phyloP scores from a whole-genome alignment of 2,113 vertebrate species.

The Sylvilagus bachmani region DNA sequence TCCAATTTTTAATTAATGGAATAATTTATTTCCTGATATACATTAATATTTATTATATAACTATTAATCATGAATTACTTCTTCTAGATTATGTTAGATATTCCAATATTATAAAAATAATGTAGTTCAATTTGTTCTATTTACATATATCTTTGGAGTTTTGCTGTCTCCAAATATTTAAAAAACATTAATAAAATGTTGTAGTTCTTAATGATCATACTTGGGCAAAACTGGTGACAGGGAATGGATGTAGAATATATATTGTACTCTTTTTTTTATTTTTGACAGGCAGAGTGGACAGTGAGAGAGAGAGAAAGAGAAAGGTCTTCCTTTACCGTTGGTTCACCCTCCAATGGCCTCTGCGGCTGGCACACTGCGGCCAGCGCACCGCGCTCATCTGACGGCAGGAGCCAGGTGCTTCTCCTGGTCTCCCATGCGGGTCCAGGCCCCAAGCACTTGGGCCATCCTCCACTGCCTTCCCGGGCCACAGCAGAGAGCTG shows the following conservation, averaged over 20 bases:
- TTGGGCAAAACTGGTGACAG: not conserved
- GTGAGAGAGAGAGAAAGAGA: too few species aligned
- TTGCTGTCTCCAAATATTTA: constrained; percentile 82
- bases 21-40: not conserved
- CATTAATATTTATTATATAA: not conserved
- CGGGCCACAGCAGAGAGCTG: too few species aligned
- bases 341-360: too few species aligned
- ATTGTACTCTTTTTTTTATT: not conserved
- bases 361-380: too few species aligned
- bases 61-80: constrained; percentile 58
- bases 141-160: constrained; percentile 86
- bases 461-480: too few species aligned
- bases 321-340: too few species aligned
- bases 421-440: too few species aligned
- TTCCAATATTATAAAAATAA: constrained; percentile 86
- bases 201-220: not conserved
- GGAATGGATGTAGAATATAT: not conserved
- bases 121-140: constrained; percentile 84
- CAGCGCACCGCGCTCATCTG: too few species aligned
- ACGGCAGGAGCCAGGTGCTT: too few species aligned
- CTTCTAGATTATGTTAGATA: constrained; percentile 88
- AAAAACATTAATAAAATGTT: not conserved
- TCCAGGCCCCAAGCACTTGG: too few species aligned
- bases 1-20: not conserved
- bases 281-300: too few species aligned